Conservation (phyloP, 2,888 invertebrate species). For the Micoletzkya japonica region DNA sequence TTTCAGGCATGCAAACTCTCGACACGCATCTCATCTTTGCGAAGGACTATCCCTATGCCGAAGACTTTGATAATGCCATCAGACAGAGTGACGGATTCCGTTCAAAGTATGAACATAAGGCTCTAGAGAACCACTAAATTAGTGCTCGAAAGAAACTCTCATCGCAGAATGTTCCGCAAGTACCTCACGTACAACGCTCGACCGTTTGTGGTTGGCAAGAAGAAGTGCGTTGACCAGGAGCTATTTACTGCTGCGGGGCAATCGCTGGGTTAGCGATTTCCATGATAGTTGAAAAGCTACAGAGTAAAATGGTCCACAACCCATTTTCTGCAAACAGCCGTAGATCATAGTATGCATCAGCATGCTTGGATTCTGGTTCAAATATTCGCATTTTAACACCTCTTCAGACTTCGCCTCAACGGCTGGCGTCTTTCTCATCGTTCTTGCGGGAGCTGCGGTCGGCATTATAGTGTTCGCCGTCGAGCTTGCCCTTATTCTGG, state of each 20-base stretch:
- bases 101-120: background rate
- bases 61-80: background rate
- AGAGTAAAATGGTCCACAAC: background rate
- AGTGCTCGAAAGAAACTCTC: too few species aligned
- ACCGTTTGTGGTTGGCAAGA: background rate
- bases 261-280: background rate
- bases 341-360: too few species aligned
- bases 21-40: background rate
- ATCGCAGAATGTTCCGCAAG: background rate
- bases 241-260: background rate
- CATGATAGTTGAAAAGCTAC: background rate
- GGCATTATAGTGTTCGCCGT: background rate
- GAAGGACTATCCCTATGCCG: background rate
- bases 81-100: background rate
- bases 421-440: background rate
- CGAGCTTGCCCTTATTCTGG: background rate
- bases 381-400: background rate
- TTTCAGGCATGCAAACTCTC: background rate
- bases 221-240: constrained; percentile 11
- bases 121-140: background rate
- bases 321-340: too few species aligned
- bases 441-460: background rate
- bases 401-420: constrained; percentile 3
- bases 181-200: background rate
- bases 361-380: too few species aligned